Percentiles rank a stretch among this genome's conserved stretches.
These are phyloP conservation scores for Ctenoplectra terminalis DNA, from an alignment of 1,140 invertebrate species.

Conservation along the genomic window DNA sequence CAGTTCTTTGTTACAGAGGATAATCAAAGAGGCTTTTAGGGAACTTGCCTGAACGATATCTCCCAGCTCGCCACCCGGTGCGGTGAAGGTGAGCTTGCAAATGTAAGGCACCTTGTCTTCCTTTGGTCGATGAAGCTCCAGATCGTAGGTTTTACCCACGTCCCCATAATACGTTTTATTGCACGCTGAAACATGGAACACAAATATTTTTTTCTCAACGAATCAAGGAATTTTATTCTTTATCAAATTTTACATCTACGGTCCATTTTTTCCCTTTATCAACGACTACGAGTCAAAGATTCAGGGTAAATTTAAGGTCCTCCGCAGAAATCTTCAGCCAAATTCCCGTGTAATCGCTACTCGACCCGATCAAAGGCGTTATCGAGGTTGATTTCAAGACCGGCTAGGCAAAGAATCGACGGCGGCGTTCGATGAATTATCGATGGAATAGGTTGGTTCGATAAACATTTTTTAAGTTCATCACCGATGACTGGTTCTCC, in stretches of 20 bases:
- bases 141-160: conserved; percentile 90
- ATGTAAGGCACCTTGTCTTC: conserved; percentile 92
- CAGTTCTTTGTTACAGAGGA: background rate
- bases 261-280: background rate
- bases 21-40: background rate
- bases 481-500: background rate
- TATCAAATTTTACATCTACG: no score
- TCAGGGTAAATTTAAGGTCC: background rate
- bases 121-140: conserved; percentile 91
- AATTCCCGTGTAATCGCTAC: conserved; percentile 8
- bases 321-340: background rate
- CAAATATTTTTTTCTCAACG: background rate
- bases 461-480: conserved; percentile 45
- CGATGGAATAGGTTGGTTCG: no score
- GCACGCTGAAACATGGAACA: conserved; percentile 86
- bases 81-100: conserved; percentile 93
- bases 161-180: conserved; percentile 94
- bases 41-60: conserved; percentile 91
- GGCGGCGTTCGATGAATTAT: conserved; percentile 54
- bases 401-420: conserved; percentile 46
- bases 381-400: conserved; percentile 26
- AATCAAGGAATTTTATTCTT: no score
- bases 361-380: conserved; percentile 46
- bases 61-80: conserved; percentile 90
- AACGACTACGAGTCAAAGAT: background rate